These are phyloP conservation scores for Hyphantria cunea DNA, from an alignment of 1,140 invertebrate genomes.

Conservation along the genomic window DNA sequence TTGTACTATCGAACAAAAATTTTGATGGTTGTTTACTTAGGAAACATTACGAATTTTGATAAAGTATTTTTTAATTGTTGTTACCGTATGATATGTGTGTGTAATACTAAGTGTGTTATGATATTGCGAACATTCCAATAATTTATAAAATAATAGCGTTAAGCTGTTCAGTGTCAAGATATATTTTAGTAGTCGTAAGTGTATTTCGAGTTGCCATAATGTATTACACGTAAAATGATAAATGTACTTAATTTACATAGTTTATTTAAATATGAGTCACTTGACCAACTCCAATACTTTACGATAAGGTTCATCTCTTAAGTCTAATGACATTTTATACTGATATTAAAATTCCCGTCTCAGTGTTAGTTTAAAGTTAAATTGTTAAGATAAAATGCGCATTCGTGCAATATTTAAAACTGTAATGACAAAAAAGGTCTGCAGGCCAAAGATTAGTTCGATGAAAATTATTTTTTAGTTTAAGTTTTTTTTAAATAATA, in stretches of 20 bases:
- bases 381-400: constrained; percentile 31
- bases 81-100: constrained; percentile 51
- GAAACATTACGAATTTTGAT: constrained; percentile 69
- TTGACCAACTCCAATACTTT: constrained; percentile 15
- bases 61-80: constrained; percentile 76
- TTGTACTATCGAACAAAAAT: constrained; percentile 42
- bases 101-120: constrained; percentile 37
- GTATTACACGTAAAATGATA: constrained; percentile 46
- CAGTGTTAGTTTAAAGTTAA: constrained; percentile 58
- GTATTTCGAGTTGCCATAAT: constrained; percentile 64
- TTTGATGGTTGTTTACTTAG: constrained; percentile 60
- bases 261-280: constrained; percentile 34
- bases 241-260: constrained; percentile 65
- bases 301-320: constrained; percentile 26
- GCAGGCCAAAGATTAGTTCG: constrained; percentile 76
- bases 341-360: constrained; percentile 47
- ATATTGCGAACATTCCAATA: constrained; percentile 74
- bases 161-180: constrained; percentile 42
- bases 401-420: constrained; percentile 54
- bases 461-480: constrained; percentile 48
- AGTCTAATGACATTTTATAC: constrained; percentile 27
- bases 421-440: constrained; percentile 72
- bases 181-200: constrained; percentile 30
- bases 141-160: constrained; percentile 45
- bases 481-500: constrained; percentile 42